phyloP scores from a whole-genome alignment of 2,113 vertebrate species.

The Phalacrocorax carbo region DNA sequence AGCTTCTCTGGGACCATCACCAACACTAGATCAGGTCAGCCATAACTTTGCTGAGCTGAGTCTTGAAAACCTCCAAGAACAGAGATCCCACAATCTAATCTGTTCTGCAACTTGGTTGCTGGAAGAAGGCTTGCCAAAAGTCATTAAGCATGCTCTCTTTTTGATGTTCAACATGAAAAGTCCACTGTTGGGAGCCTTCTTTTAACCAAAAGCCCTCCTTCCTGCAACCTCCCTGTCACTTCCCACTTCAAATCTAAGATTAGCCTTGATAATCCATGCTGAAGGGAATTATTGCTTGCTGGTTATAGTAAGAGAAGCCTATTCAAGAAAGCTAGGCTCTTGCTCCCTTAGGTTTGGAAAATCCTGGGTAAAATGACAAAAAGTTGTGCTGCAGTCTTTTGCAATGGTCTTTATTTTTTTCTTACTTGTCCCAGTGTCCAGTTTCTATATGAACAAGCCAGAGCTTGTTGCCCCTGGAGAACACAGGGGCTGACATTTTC shows the following conservation, averaged over 20 bases:
- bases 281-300: neutral
- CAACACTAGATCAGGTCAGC: neutral
- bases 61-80: neutral
- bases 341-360: neutral
- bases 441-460: neutral
- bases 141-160: neutral
- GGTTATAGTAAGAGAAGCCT: neutral
- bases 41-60: neutral
- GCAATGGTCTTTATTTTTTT: neutral
- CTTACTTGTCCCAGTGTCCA: neutral
- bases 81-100: neutral
- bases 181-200: neutral
- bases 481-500: neutral
- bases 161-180: neutral
- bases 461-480: neutral
- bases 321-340: neutral
- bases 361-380: neutral
- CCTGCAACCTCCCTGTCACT: accelerated
- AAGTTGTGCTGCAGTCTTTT: neutral
- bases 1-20: neutral
- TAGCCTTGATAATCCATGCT: neutral
- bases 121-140: neutral
- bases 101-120: neutral
- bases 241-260: neutral
- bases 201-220: neutral